Conservation (phyloP, 2,797 vertebrate species). For the Adelosebastes latens region DNA sequence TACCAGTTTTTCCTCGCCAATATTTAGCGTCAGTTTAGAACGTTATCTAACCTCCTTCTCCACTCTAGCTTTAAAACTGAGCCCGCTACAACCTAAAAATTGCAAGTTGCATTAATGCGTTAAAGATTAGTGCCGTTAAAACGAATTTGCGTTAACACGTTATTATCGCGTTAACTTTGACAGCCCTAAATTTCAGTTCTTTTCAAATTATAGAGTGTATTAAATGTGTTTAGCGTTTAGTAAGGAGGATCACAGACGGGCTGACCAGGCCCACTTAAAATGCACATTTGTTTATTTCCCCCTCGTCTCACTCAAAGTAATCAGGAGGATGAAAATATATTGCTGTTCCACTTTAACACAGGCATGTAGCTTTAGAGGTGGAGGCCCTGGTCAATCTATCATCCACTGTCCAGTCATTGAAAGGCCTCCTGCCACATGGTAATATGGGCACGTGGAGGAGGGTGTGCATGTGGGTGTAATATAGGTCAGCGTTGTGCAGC, state of each 20-base stretch:
- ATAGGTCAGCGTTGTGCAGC: constrained; percentile 64
- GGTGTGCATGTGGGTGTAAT: constrained; percentile 33
- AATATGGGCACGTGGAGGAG: constrained; percentile 7
- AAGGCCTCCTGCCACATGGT: constrained; percentile 53
- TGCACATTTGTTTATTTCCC: neutral
- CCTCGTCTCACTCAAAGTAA: neutral
- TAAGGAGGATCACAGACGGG: neutral
- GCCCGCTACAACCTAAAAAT: no score
- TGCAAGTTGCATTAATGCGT: no score
- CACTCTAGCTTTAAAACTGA: no score
- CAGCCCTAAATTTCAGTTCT: neutral
- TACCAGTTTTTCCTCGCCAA: no score
- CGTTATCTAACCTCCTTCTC: no score
- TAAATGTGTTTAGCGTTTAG: neutral
- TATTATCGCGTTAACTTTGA: no score
- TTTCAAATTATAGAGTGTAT: neutral
- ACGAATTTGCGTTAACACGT: neutral
- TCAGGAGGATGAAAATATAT: neutral
- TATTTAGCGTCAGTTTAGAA: no score
- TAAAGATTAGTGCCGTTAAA: neutral
- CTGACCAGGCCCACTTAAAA: neutral
- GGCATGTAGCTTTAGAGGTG: constrained; percentile 21
- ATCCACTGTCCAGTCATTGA: constrained; percentile 9
- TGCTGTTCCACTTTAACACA: constrained; percentile 22
- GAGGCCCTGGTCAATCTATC: constrained; percentile 32